Conservation (phyloP, 2,797 vertebrate genomes). For the Cossypha polioptera region DNA sequence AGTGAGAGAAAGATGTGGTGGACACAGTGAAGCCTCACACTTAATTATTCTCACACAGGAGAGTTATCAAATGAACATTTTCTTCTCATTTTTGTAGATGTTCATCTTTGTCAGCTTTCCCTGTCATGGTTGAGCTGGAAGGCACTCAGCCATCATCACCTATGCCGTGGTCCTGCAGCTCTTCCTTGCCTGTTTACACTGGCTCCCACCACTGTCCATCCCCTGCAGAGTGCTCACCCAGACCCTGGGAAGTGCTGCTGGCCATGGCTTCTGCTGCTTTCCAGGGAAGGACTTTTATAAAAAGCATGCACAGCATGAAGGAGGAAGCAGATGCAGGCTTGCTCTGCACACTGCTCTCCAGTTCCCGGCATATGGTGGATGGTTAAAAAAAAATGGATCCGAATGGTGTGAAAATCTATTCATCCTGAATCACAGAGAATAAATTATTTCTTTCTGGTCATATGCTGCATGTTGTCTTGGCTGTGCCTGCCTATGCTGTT, state of each 20-base stretch:
- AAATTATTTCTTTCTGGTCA: conserved; percentile 51
- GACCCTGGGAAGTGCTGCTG: background rate
- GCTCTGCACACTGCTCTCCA: background rate
- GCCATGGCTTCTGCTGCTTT: background rate
- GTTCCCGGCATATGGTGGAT: conserved; percentile 17
- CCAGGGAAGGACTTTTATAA: background rate
- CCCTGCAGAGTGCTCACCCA: background rate
- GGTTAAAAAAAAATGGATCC: conserved; percentile 16
- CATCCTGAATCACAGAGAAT: conserved; percentile 39
- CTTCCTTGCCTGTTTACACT: fast-evolving
- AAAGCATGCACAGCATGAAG: conserved; percentile 25
- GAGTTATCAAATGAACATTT: background rate
- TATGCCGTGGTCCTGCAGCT: background rate
- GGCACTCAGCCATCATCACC: background rate
- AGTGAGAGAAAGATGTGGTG: background rate
- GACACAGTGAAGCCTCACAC: background rate
- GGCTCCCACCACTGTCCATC: background rate
- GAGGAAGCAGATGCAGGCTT: conserved; percentile 40
- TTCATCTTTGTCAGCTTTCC: background rate
- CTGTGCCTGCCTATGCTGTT: background rate
- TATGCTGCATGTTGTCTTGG: background rate
- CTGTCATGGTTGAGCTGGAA: background rate
- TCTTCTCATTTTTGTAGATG: background rate
- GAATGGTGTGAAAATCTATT: conserved; percentile 55
- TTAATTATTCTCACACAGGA: background rate